Percentiles rank a stretch among this genome's conserved stretches.
phyloP scores from a whole-genome alignment of 2,888 invertebrate species.

The Cheiracanthium punctorium region DNA sequence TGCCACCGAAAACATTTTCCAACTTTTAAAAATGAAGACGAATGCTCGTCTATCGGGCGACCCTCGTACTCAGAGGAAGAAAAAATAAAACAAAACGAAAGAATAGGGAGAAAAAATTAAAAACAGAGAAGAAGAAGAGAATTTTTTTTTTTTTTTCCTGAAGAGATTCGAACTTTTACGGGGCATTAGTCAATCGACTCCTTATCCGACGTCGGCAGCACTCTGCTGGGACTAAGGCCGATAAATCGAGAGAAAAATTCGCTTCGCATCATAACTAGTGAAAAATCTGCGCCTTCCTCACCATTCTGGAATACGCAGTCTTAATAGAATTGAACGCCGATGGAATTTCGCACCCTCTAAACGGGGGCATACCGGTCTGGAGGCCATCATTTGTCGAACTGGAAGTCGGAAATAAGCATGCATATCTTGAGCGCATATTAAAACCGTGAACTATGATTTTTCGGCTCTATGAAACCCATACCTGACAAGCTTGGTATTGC shows the following conservation, averaged over 20 bases:
- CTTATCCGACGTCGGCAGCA: conserved; percentile 56
- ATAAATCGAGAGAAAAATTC: conserved; percentile 63
- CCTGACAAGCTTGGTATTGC: not conserved
- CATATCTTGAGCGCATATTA: not conserved
- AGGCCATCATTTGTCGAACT: not conserved
- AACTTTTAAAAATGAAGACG: conserved; percentile 68
- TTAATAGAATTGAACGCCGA: conserved; percentile 62
- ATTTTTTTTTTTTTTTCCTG: no score
- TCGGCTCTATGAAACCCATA: not conserved
- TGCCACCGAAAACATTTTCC: conserved; percentile 68
- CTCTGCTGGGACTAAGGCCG: conserved; percentile 44
- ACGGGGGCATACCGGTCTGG: conserved; percentile 19
- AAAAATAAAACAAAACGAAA: conserved; percentile 6
- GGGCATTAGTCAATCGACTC: conserved; percentile 67
- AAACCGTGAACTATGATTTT: not conserved
- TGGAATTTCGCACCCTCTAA: conserved; percentile 47
- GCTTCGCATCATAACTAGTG: conserved; percentile 60
- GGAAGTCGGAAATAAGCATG: not conserved
- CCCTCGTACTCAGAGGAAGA: conserved; percentile 29
- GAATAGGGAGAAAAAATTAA: conserved; percentile 2
- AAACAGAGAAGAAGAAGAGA: conserved; percentile 35
- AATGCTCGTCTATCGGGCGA: conserved; percentile 53
- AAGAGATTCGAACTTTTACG: conserved; percentile 61
- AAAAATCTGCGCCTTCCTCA: conserved; percentile 52
- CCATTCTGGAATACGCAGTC: conserved; percentile 33